Conservation (phyloP, 2,797 vertebrate genomes). For the Halcyon smyrnensis region DNA sequence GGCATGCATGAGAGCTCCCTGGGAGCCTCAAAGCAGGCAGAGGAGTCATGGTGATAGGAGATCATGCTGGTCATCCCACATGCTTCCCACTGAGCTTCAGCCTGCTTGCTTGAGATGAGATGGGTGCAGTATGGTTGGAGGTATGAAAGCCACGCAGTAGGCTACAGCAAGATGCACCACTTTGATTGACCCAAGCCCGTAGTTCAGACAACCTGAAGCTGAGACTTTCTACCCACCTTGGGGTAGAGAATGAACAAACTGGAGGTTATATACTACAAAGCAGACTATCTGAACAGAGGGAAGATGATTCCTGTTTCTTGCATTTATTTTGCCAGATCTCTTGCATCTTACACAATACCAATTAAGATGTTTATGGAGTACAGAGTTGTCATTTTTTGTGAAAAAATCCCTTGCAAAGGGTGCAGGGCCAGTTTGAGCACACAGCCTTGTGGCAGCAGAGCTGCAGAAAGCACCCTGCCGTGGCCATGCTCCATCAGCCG, state of each 20-base stretch:
- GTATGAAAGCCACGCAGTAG: background rate
- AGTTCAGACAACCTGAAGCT: background rate
- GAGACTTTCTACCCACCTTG: background rate
- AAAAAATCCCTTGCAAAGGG: background rate
- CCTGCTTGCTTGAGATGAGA: background rate
- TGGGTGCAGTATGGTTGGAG: rapidly evolving
- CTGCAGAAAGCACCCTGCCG: background rate
- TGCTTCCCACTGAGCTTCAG: background rate
- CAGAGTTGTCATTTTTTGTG: background rate
- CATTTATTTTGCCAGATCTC: background rate
- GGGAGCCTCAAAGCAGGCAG: background rate
- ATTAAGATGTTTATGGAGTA: background rate
- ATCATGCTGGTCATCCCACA: rapidly evolving
- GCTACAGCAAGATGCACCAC: background rate
- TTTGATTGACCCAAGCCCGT: background rate
- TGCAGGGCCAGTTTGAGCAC: too few relatives aligned
- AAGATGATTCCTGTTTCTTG: background rate
- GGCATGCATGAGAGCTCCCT: background rate
- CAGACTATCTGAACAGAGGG: background rate
- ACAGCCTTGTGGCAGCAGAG: background rate
- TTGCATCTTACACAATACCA: background rate
- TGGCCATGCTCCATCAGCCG: background rate
- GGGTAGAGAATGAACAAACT: background rate
- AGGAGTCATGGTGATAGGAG: background rate
- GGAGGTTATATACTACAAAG: background rate